Evolutionary conservation across 2,888 invertebrate genomes (phyloP).

Genomic region (Drosophila rellima): DNA sequence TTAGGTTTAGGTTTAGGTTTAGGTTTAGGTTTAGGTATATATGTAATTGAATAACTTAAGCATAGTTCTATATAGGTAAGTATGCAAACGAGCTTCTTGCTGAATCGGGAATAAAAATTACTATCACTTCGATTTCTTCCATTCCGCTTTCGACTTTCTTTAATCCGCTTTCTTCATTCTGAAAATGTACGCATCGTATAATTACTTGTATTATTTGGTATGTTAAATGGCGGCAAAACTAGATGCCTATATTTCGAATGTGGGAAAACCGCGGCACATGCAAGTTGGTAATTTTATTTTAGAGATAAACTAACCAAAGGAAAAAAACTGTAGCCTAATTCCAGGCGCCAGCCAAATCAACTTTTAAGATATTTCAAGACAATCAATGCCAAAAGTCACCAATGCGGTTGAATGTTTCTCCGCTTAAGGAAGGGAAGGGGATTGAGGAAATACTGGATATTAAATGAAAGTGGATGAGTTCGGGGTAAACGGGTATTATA

Average conservation of each 20-base stretch:
- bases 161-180: conserved; percentile 22
- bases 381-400: conserved; percentile 71
- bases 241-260: conserved; percentile 54
- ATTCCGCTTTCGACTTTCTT: conserved; percentile 35
- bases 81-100: conserved; percentile 61
- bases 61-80: conserved; percentile 65
- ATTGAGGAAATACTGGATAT: neutral
- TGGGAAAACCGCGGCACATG: conserved; percentile 65
- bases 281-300: conserved; percentile 24
- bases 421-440: neutral
- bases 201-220: conserved; percentile 70
- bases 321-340: conserved; percentile 9
- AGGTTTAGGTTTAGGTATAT: conserved; percentile 32
- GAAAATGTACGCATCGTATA: conserved; percentile 43
- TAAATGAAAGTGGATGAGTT: neutral
- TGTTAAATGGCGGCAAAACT: conserved; percentile 75
- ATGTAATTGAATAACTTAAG: conserved; percentile 55
- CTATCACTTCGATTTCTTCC: conserved; percentile 64
- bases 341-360: conserved; percentile 14
- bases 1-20: conserved; percentile 34
- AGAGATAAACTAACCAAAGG: conserved; percentile 10
- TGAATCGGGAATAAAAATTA: conserved; percentile 62
- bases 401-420: conserved; percentile 25
- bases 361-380: conserved; percentile 46
- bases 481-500: neutral